phyloP scores from a whole-genome alignment of 2,888 invertebrate genomes.

The Tyria jacobaeae region DNA sequence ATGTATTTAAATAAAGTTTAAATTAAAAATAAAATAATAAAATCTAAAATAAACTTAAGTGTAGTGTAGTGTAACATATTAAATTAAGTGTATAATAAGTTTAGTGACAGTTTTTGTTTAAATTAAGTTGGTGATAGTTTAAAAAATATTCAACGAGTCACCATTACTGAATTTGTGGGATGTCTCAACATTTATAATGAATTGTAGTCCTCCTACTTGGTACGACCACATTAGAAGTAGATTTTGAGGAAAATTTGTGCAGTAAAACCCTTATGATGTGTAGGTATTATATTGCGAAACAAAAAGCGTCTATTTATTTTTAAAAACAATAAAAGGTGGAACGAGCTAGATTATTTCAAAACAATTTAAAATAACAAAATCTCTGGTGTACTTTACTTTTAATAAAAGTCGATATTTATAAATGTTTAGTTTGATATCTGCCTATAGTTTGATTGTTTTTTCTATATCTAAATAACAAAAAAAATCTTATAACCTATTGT shows the following conservation, averaged over 20 bases:
- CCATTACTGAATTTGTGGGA: slow-evolving; percentile 20
- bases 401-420: not conserved
- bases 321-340: slow-evolving; percentile 7
- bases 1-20: not conserved
- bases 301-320: slow-evolving; percentile 23
- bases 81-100: not conserved
- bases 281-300: slow-evolving; percentile 33
- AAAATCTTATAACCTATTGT: not conserved
- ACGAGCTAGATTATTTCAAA: too few species aligned
- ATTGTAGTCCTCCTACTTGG: slow-evolving; percentile 29
- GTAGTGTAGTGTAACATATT: too few species aligned
- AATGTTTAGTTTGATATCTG: too few species aligned
- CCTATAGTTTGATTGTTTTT: not conserved
- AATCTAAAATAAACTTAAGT: too few species aligned
- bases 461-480: not conserved
- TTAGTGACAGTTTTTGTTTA: not conserved
- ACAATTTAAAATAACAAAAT: not conserved
- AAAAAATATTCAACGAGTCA: not conserved
- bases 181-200: slow-evolving; percentile 22
- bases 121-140: not conserved
- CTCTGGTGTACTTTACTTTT: not conserved
- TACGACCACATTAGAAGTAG: slow-evolving; percentile 40
- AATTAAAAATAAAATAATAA: too few species aligned
- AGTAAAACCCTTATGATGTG: slow-evolving; percentile 38
- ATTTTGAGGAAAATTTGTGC: slow-evolving; percentile 38